phyloP scores from a whole-genome alignment of 1,140 invertebrate species.

The Araneus ventricosus region DNA sequence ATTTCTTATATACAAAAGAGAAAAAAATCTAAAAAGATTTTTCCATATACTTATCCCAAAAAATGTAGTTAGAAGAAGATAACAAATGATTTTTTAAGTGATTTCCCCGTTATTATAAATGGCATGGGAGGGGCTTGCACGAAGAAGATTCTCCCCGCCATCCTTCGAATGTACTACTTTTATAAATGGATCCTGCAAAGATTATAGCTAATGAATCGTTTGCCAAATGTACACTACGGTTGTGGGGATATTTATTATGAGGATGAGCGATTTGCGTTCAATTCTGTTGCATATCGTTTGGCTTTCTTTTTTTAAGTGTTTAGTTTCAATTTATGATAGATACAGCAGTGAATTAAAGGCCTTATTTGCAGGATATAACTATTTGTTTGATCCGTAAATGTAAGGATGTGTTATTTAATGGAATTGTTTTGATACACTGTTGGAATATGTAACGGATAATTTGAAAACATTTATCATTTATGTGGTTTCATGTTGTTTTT shows the following conservation, averaged over 20 bases:
- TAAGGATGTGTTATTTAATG: too few species aligned
- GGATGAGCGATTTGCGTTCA: background rate
- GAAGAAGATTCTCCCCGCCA: background rate
- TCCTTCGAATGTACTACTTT: background rate
- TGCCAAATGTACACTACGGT: background rate
- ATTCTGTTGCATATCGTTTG: background rate
- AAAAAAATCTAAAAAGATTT: background rate
- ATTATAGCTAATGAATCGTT: constrained; percentile 22
- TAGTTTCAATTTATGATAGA: background rate
- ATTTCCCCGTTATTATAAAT: constrained; percentile 29
- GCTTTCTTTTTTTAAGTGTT: background rate
- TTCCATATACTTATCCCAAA: background rate
- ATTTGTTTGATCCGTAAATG: too few species aligned
- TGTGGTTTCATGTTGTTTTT: too few species aligned
- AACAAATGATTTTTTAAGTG: constrained; percentile 51
- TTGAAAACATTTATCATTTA: too few species aligned
- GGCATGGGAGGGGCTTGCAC: constrained; percentile 7
- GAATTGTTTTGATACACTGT: too few species aligned
- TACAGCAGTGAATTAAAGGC: background rate
- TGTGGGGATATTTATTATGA: background rate
- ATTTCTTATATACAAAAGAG: too few species aligned
- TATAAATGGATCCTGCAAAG: constrained; percentile 7
- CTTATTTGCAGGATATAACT: background rate
- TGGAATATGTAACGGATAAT: too few species aligned
- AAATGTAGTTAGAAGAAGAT: constrained; percentile 12